Evolutionary conservation across 2,797 vertebrate genomes (phyloP), one percentile per base, ranked within the genome.

Genomic region (Agapornis canus): DNA sequence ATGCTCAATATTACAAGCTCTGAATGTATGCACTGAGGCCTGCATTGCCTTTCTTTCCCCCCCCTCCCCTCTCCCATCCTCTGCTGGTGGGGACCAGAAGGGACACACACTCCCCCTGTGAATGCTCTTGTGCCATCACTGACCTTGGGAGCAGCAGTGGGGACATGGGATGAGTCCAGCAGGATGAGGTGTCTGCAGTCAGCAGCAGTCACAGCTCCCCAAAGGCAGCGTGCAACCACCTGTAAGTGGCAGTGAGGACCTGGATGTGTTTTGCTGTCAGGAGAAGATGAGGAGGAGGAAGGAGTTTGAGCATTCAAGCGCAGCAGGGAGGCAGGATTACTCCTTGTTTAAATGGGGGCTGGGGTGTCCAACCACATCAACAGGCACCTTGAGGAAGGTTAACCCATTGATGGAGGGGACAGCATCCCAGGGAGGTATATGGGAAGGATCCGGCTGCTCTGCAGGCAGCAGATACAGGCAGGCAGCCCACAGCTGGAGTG

Each of bases 11-110:
- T 95, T 92, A 68, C 94, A 95, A 76, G 82, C 56, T 85, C 90
- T 95, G 96, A 97, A 94, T 97, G 96, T 97, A 80, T n/a, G 45
- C 83, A 92, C 95, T 59, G 1, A 90, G 93, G 85, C 95, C 97
- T 95, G 96, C 89, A 7, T 94, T 82, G 79, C 93, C 90, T 92
- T 96, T 82, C 89, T 96, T 78, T 91, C 80, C 82, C 45, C 77
- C 79, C 70, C 68, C 70, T 49, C 13, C 51, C 52, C 6, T 31
- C 52, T 54, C 56, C 61, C 72, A 14, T 54, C 90, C 6, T 1
- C 37, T 12, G 3, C 47, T 1, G 11, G 35, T 4, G 66, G 76
- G 86, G 39, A 14, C 3, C 61, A 31, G 64, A 12, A 8, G 52
- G 75, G 65, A 29, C 5, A 5, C 49, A 40, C 39, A 32, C 10